Evolutionary conservation across 2,888 invertebrate genomes (phyloP), one percentile per base, ranked within the genome.

Genomic region (Aspidiotus destructor): DNA sequence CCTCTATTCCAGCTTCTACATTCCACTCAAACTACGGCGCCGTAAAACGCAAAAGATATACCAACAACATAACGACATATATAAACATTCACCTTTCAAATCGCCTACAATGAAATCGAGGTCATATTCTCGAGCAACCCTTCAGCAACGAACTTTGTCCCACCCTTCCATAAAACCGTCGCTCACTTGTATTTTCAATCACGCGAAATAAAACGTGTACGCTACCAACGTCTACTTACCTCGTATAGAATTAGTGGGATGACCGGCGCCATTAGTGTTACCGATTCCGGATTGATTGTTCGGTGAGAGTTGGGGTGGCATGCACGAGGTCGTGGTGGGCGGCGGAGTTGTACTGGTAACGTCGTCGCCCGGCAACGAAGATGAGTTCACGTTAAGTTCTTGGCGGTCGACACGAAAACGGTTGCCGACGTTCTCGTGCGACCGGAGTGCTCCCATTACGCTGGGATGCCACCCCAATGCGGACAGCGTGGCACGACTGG

Each of bases 181-280:
- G 28, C 28, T 28, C 28, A 28, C 28, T 28, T 28, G 28, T 28
- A 5, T 28, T 28, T 28, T 28, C 28, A 28, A 28, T 28, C 28
- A 28, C 28, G 28, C 28, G 28, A 28, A 28, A 28, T 28, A 48
- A 48, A 48, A 48, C n/a, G n/a, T 11, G 48, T 48, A 48, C 48
- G 48, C n/a, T 48, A 48, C 28, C 28, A 28, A 28, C 28, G 28
- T 28, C 10, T 28, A 64, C 67, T 67, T 67, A 67, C 67, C 67
- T 67, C 67, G 57, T 41, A 67, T 67, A 41, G 67, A 67, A 60
- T 67, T 67, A 58, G 67, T 67, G 57, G 67, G 67, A 60, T 67
- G 67, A 58, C 58, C 67, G 60, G 67, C 67, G 52, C 58, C 58
- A 44, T 48, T 58, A 16, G 48, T 48, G 41, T 67, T 67, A 67